Evolutionary conservation across 2,113 vertebrate genomes (phyloP).

Genomic region (Equus przewalskii): DNA sequence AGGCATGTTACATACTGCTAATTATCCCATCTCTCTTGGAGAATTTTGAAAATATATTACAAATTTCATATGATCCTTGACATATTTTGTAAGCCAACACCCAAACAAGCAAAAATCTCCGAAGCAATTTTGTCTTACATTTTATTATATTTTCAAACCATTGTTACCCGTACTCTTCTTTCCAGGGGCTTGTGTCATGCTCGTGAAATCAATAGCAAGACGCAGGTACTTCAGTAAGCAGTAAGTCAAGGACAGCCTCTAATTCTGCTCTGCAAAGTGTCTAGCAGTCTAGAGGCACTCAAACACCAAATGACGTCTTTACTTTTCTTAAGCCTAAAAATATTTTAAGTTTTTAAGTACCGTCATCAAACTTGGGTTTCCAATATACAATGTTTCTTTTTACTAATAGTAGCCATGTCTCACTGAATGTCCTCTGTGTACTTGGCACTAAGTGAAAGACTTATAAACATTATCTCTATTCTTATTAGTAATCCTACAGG

Average conservation of each 20-base stretch:
- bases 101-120: constrained; percentile 48
- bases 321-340: not conserved
- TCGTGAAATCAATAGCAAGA: constrained; percentile 71
- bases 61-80: not conserved
- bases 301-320: constrained; percentile 11
- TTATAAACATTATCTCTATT: not conserved
- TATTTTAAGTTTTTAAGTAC: constrained; percentile 61
- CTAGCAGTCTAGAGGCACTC: constrained; percentile 33
- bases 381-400: not conserved
- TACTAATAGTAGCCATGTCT: constrained; percentile 1
- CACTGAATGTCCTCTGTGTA: not conserved
- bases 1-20: not conserved
- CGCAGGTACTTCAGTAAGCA: constrained; percentile 48
- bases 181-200: not conserved
- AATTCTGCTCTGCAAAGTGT: constrained; percentile 36
- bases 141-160: constrained; percentile 44
- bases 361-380: constrained; percentile 5
- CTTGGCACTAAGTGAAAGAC: not conserved
- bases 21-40: not conserved
- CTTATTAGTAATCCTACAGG: not conserved
- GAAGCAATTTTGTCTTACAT: not conserved
- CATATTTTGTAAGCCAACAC: constrained; percentile 46
- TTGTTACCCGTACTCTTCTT: constrained; percentile 36
- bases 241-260: constrained; percentile 56
- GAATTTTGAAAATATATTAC: not conserved